Conservation (phyloP, 2,797 vertebrate species). For the Cuniculus paca region DNA sequence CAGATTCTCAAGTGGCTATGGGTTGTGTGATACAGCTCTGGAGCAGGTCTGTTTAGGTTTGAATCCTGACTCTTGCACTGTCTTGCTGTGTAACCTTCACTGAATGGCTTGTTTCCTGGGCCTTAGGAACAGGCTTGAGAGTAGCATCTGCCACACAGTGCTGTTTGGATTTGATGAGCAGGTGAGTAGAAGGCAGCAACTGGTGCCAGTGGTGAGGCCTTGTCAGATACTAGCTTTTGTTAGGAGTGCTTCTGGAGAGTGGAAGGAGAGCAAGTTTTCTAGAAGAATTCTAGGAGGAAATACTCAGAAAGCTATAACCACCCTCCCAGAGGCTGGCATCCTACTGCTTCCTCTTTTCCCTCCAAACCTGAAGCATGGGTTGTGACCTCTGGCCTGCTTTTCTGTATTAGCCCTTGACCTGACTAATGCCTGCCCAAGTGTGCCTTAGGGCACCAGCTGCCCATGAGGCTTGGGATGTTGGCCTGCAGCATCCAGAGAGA, state of each 20-base stretch:
- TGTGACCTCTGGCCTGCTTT: neutral
- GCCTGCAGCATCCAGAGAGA: neutral
- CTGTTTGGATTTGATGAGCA: conserved; percentile 18
- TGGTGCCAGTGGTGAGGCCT: neutral
- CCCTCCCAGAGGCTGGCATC: neutral
- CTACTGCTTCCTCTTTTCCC: neutral
- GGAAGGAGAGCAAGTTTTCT: neutral
- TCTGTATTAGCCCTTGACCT: neutral
- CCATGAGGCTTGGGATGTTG: conserved; percentile 2
- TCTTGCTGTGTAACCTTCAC: neutral
- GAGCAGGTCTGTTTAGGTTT: neutral
- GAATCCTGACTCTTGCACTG: neutral
- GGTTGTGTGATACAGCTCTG: neutral
- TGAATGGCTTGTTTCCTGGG: conserved; percentile 35
- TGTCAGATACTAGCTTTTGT: neutral
- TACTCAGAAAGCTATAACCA: neutral
- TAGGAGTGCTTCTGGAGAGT: neutral
- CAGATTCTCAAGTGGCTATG: neutral
- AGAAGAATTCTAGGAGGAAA: neutral
- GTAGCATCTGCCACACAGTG: neutral
- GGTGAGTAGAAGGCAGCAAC: neutral
- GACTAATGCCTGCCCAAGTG: neutral
- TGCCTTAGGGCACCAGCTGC: neutral
- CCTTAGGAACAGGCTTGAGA: neutral
- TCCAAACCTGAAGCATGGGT: neutral